Percentiles rank a stretch among this genome's conserved stretches.
Evolutionary conservation across 2,113 vertebrate species (phyloP).

Genomic region (Pangasianodon gigas): DNA sequence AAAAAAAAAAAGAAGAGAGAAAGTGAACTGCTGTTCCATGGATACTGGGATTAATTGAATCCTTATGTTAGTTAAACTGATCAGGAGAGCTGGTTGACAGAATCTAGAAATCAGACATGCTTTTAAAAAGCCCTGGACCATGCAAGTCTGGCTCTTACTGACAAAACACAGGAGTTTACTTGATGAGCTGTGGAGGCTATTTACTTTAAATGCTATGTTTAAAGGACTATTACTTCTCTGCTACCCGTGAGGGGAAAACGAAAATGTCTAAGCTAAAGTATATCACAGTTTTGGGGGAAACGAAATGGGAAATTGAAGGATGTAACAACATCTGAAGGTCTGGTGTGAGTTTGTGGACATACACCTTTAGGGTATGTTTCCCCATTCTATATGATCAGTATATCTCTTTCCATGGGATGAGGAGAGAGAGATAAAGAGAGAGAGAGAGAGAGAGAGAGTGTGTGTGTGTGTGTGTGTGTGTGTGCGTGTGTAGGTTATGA

Average conservation of each 20-base stretch:
- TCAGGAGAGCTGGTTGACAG: slow-evolving; percentile 55
- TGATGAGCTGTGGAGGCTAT: slow-evolving; percentile 30
- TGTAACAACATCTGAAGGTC: slow-evolving; percentile 9
- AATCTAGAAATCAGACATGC: slow-evolving; percentile 59
- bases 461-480: not conserved
- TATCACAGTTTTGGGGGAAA: not conserved
- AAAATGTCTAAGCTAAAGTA: not conserved
- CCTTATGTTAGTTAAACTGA: slow-evolving; percentile 59
- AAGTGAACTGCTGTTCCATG: slow-evolving; percentile 52
- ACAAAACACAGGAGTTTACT: not conserved
- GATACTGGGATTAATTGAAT: slow-evolving; percentile 58
- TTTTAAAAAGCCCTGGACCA: slow-evolving; percentile 50
- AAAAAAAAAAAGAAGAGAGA: slow-evolving; percentile 33
- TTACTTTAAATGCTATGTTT: slow-evolving; percentile 57
- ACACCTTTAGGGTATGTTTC: slow-evolving; percentile 48
- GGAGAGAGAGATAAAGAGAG: not conserved
- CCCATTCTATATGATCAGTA: slow-evolving; percentile 58
- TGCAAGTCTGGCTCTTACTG: not conserved
- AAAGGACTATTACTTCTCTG: slow-evolving; percentile 12
- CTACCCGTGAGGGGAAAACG: not conserved
- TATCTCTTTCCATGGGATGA: slow-evolving; percentile 48
- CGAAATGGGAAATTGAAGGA: not conserved
- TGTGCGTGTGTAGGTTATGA: not conserved
- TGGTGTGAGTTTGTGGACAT: not conserved
- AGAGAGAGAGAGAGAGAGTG: too few relatives aligned